Evolutionary conservation across 2,797 vertebrate genomes (phyloP), one percentile per base, ranked within the genome.

Genomic region (Acipenser transmontanus): DNA sequence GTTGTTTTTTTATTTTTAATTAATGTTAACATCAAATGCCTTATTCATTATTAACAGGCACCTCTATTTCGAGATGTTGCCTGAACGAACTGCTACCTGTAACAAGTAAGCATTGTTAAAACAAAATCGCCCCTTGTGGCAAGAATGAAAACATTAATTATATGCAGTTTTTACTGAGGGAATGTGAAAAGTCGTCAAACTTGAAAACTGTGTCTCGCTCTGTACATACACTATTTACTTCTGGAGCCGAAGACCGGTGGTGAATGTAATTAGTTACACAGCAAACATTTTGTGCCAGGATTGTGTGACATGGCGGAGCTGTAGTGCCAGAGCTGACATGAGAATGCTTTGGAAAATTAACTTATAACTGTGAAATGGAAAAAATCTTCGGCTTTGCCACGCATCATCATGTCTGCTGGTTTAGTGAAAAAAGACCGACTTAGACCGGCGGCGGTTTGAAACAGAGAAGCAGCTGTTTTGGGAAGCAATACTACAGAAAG

Each of bases 381-480:
- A 57, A 6, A 48, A 13, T 9, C 14, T 66, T 81, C 80, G 77
- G 71, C 82, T 66, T 69, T 52, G 68, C 57, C 66, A 71, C 34
- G 8, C 8, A 47, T 64, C 68, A 66, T 69, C 70, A 68, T 78
- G 77, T 62, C 54, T 66, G 72, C 70, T 47, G 59, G 70, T 10
- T 69, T 47, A 49, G 54, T 70, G 73, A 70, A 68, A 74, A 66
- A 54, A 34, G 62, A 68, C 34, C 49, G 63, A 68, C 60, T 13
- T 51, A 59, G 47, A 64, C 64, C 62, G 64, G 68, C 66, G 59
- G 12, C 49, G 66, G 76, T 68, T 70, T 60, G 77, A 68, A 77
- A 79, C 75, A 80, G 59, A 73, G 67, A 56, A 74, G 68, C 66
- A 62, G 72, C 76, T 81, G 77, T 81, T 80, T 69, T 72, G 69